Evolutionary conservation across 2,888 invertebrate species (phyloP).

Genomic region (Drosophila vallismaia): DNA sequence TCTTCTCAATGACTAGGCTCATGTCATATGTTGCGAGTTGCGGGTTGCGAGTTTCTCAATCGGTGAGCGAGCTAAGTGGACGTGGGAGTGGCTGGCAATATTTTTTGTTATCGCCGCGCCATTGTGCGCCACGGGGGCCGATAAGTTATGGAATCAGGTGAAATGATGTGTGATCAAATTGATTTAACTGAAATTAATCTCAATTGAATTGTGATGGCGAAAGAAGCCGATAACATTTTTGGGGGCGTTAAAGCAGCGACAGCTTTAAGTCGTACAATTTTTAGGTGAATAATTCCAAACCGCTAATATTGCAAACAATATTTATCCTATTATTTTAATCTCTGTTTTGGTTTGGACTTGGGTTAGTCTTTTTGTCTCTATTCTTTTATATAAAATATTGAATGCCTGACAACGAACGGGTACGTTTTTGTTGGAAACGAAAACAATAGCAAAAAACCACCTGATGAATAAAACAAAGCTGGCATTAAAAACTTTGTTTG

Average conservation of each 20-base stretch:
- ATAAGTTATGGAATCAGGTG: conserved; percentile 68
- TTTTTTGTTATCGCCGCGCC: conserved; percentile 41
- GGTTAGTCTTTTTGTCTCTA: conserved; percentile 16
- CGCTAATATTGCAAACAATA: background rate
- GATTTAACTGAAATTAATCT: conserved; percentile 53
- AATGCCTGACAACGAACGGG: conserved; percentile 12
- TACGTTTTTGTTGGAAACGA: conserved; percentile 13
- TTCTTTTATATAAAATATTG: conserved; percentile 42
- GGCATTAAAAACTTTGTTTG: background rate
- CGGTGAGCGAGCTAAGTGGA: conserved; percentile 22
- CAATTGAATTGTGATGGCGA: conserved; percentile 31
- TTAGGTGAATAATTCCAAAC: conserved; percentile 12
- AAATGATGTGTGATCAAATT: conserved; percentile 57
- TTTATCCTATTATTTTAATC: conserved; percentile 2
- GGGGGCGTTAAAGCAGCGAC: background rate
- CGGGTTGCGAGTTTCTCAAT: conserved; percentile 35
- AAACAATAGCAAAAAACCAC: conserved; percentile 29
- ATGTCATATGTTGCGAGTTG: conserved; percentile 32
- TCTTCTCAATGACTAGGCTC: conserved; percentile 50
- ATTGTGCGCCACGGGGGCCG: conserved; percentile 46
- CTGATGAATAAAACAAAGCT: conserved; percentile 1
- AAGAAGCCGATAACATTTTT: conserved; percentile 1
- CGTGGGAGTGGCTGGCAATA: conserved; percentile 24
- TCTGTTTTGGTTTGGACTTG: background rate
- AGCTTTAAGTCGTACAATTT: conserved; percentile 13